A percentile compares a stretch with the other conserved stretches of the same genome.
phyloP scores from a whole-genome alignment of 2,113 vertebrate species.

The Xiphophorus maculatus region DNA sequence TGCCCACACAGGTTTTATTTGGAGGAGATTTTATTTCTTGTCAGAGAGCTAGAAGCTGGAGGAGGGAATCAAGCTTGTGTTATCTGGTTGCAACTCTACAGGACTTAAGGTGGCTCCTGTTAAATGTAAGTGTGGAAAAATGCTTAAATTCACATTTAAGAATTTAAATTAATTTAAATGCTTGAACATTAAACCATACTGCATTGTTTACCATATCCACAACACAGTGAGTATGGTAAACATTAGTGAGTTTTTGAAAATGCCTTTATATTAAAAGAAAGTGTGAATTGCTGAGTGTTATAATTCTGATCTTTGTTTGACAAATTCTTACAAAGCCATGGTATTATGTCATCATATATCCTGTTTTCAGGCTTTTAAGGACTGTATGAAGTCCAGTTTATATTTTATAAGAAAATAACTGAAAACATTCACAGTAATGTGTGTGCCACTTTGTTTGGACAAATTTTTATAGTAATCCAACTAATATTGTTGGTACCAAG shows the following conservation, averaged over 20 bases:
- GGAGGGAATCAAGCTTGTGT: constrained; percentile 36
- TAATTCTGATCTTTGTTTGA: not conserved
- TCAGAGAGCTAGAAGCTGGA: constrained; percentile 12
- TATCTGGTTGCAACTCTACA: not conserved
- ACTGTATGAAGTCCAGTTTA: not conserved
- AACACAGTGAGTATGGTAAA: not conserved
- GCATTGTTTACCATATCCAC: too few species aligned
- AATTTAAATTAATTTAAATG: too few species aligned
- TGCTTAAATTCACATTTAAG: constrained; percentile 5
- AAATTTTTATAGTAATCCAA: not conserved
- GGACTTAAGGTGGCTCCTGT: not conserved
- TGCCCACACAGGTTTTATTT: constrained; percentile 53
- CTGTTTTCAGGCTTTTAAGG: too few species aligned
- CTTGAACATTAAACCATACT: too few species aligned
- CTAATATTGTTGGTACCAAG: not conserved
- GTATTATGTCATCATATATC: not conserved
- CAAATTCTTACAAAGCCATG: not conserved
- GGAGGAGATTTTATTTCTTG: constrained; percentile 21
- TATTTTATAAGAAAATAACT: not conserved
- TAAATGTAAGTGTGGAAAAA: not conserved
- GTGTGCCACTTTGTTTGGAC: not conserved
- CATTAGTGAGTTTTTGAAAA: not conserved
- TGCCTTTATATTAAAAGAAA: not conserved
- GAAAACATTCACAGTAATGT: not conserved
- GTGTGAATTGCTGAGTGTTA: not conserved